Conservation (phyloP, 2,113 vertebrate genomes). For the Platichthys flesus region DNA sequence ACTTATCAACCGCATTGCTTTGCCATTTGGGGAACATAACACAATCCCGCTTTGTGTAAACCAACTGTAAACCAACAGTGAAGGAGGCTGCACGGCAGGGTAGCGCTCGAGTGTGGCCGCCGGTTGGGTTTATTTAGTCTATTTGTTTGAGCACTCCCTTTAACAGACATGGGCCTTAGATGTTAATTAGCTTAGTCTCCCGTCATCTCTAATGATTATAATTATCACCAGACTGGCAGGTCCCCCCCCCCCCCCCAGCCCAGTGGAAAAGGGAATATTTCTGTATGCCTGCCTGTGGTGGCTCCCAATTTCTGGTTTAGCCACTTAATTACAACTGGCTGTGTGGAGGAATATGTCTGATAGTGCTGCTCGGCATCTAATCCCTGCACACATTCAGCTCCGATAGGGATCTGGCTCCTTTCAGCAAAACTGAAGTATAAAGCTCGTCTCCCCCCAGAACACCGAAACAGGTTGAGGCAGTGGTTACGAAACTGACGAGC, state of each 20-base stretch:
- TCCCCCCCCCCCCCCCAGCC: constrained; percentile 18
- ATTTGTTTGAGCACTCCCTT: constrained; percentile 73
- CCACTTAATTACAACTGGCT: background rate
- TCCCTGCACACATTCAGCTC: background rate
- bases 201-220: constrained; percentile 72
- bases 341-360: constrained; percentile 11
- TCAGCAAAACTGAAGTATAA: background rate
- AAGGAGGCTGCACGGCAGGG: constrained; percentile 18
- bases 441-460: background rate
- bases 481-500: background rate
- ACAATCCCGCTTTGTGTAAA: background rate
- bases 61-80: background rate
- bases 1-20: constrained; percentile 12
- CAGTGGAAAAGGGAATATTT: constrained; percentile 33
- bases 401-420: constrained; percentile 11
- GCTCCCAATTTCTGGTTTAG: constrained; percentile 9
- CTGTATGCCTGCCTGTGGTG: constrained; percentile 25
- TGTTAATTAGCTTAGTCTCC: constrained; percentile 71
- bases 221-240: constrained; percentile 76
- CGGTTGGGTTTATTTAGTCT: constrained; percentile 45
- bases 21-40: constrained; percentile 26
- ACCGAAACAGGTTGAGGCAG: constrained; percentile 1
- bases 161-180: constrained; percentile 68
- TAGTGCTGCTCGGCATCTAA: background rate
- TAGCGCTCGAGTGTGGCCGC: constrained; percentile 22